Percentiles rank a stretch among this genome's conserved stretches.
These are phyloP conservation scores for Eunapius fragilis DNA, from an alignment of 37 sponge, comb jelly and placozoan species.

Conservation along the genomic window DNA sequence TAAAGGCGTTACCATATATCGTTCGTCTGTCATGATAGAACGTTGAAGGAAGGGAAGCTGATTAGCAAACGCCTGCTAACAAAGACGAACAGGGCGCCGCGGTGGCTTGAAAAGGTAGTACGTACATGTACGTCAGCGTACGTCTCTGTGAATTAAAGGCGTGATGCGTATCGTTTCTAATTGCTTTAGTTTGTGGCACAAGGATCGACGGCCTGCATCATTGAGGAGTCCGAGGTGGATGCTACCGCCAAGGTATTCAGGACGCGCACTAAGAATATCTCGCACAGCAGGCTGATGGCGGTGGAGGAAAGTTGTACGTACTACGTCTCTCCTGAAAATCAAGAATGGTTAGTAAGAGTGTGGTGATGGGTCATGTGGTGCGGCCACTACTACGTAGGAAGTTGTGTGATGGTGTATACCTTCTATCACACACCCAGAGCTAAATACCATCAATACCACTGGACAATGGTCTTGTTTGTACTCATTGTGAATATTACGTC, in stretches of 20 bases:
- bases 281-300: conserved; percentile 51
- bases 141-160: no score
- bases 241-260: conserved; percentile 51
- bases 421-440: no score
- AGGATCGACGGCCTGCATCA: conserved; percentile 40
- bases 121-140: neutral
- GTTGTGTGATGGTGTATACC: no score
- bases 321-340: conserved; percentile 61
- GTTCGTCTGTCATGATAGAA: neutral
- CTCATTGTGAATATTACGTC: neutral
- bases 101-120: conserved; percentile 64
- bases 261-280: conserved; percentile 84
- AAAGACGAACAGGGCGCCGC: conserved; percentile 70
- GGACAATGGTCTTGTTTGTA: no score
- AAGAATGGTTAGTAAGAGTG: conserved; percentile 51
- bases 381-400: no score
- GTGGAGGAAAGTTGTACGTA: conserved; percentile 84
- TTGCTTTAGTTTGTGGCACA: conserved; percentile 25
- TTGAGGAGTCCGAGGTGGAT: conserved; percentile 87
- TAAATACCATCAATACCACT: no score
- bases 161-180: no score
- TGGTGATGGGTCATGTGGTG: neutral
- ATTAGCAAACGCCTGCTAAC: conserved; percentile 57
- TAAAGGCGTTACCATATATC: neutral
- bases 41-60: conserved; percentile 27